Evolutionary conservation across 2,797 vertebrate genomes (phyloP), one percentile per base, ranked within the genome.

Genomic region (Acridotheres tristis): DNA sequence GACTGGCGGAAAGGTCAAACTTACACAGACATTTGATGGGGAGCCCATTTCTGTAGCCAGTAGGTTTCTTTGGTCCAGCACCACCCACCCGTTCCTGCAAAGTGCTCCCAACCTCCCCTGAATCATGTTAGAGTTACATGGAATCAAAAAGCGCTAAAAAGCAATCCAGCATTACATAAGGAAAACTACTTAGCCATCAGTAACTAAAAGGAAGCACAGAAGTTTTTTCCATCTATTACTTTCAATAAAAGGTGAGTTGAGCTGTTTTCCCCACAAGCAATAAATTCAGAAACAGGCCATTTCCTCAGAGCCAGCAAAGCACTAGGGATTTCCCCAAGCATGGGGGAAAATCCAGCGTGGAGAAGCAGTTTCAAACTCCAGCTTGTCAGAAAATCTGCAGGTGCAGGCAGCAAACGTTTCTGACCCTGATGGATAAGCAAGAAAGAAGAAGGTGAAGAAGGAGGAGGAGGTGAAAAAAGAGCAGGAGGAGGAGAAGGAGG

Each of bases 21-120:
- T 36, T 48, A 16, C 47, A 13, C 23, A 7, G 43, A 6, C 6
- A 5, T 22, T 67, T 26, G 10, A 4, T 0, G 6, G 25, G 36
- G 29, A 68, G 5, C 19, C 40, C 51, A 2, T 4, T 65, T 10
- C 55, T 47, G 66, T 6, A 51, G 36, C 29, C 54, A 21, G 20
- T 0, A 13, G 15, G n/a, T 11, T 30, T 36, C 57, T 40, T 36
- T 13, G 65, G 21, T 10, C 77, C 34, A 58, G 68, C 23, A 69
- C 20, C 53, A 36, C 25, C 5, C 1, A 29, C 1, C 4, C 3
- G 2, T 32, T 47, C 6, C 6, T 5, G 10, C 69, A 5, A 71
- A 36, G n/a, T 3, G 23, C 54, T 62, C 54, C 47, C 38, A 16
- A 12, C 11, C 4, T 40, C 36, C 16, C 47, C 22, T 5, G 3